Conservation (phyloP, 2,888 invertebrate genomes). For the Drosophila nr. perissopoda region DNA sequence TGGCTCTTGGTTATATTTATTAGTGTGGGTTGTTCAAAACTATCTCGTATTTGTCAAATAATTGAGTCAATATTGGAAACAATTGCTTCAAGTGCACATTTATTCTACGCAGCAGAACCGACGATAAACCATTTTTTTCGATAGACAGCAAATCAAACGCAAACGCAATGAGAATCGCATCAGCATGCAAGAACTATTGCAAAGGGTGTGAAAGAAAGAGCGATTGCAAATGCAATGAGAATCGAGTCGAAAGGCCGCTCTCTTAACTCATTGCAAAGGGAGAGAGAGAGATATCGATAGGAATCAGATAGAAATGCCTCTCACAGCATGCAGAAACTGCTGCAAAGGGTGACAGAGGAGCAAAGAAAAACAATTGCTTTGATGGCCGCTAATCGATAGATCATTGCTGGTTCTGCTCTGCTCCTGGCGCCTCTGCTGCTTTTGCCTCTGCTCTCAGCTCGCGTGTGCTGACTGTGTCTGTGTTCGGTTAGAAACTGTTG, state of each 20-base stretch:
- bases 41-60: constrained; percentile 29
- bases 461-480: constrained; percentile 2
- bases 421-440: constrained; percentile 5
- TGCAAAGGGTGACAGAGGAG: not conserved
- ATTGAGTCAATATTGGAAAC: constrained; percentile 30
- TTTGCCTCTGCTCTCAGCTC: constrained; percentile 8
- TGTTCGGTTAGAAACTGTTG: constrained; percentile 43
- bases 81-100: constrained; percentile 32
- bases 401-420: constrained; percentile 5
- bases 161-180: constrained; percentile 12
- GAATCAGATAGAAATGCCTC: not conserved
- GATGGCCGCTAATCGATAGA: not conserved
- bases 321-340: not conserved
- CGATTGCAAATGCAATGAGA: constrained; percentile 4
- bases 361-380: not conserved
- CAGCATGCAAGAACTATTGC: not conserved
- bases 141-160: constrained; percentile 24
- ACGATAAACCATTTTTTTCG: constrained; percentile 22
- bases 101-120: constrained; percentile 50
- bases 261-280: constrained; percentile 3
- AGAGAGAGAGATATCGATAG: not conserved
- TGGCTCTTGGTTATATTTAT: not conserved
- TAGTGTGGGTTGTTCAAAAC: constrained; percentile 12
- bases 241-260: not conserved
- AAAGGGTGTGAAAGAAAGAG: constrained; percentile 18